Evolutionary conservation across 2,888 invertebrate genomes (phyloP), one percentile per base, ranked within the genome.

Genomic region (Bimastos eiseni): DNA sequence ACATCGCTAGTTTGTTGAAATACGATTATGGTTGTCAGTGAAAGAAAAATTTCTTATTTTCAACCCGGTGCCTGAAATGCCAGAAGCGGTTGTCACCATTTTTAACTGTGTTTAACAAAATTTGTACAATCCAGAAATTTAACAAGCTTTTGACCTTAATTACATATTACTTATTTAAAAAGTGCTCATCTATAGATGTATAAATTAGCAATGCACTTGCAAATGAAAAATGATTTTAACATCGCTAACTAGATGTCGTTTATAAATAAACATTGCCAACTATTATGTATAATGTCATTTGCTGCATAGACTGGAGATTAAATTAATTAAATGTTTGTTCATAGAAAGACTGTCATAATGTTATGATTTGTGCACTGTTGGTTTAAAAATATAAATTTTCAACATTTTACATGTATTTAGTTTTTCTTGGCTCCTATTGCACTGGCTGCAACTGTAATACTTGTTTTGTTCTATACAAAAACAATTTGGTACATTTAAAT

Each of bases 1-100:
- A 89, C 70, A 86, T 86, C 17, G 34, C 86, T 36, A 86, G 86
- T 86, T 15, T 86, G 34, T 86, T 86, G 86, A 86, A 86, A 86
- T 86, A 34, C 17, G 86, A 86, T 33, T 86, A 86, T 37, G 36
- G 36, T 34, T 19, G 17, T 36, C 36, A 86, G 36, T 86, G 36
- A 86, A 36, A 70, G n/a, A 70, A n/a, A n/a, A 70, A 8, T n/a
- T n/a, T 70, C 70, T 70, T 70, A n/a, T 30, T 70, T n/a, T n/a
- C 8, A 30, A n/a, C n/a, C n/a, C 1, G 70, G 11, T 70, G 70
- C n/a, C n/a, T 30, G 70, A 30, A n/a, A 11, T 70, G 2, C 8
- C 8, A 3, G n/a, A 17, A 70, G 17, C 70, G 4, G n/a, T 30
- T 70, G 1, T n/a, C 11, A 8, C 17, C n/a, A 70, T n/a, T n/a